Percentiles rank a stretch among this genome's conserved stretches.
phyloP scores from a whole-genome alignment of 2,888 invertebrate species.

The Nephrotoma flavescens region DNA sequence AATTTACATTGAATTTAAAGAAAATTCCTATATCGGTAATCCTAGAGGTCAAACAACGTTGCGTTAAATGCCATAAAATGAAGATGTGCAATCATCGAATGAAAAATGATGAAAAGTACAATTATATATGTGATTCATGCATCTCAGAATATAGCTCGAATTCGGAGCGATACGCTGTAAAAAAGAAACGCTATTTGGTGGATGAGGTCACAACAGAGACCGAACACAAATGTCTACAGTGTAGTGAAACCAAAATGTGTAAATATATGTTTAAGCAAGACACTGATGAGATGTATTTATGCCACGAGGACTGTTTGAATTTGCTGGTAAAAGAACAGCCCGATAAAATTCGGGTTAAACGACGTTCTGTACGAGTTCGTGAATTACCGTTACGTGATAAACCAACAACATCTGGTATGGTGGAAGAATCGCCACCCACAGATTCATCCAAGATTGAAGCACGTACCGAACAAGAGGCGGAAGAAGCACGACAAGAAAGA shows the following conservation, averaged over 20 bases:
- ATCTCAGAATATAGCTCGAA: slow-evolving; percentile 39
- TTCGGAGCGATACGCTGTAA: slow-evolving; percentile 38
- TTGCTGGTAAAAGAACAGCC: slow-evolving; percentile 32
- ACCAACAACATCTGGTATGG: slow-evolving; percentile 13
- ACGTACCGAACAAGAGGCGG: slow-evolving; percentile 41
- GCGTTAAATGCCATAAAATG: slow-evolving; percentile 21
- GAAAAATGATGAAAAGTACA: slow-evolving; percentile 33
- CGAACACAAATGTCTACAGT: slow-evolving; percentile 34
- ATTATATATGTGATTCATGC: slow-evolving; percentile 39
- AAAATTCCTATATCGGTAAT: slow-evolving; percentile 29
- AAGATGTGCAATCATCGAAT: slow-evolving; percentile 26
- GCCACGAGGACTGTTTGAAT: slow-evolving; percentile 42
- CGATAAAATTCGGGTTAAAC: slow-evolving; percentile 26
- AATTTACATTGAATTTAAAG: slow-evolving; percentile 17
- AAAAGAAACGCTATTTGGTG: slow-evolving; percentile 37
- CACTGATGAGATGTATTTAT: slow-evolving; percentile 36
- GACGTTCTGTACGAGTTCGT: slow-evolving; percentile 27
- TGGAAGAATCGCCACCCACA: slow-evolving; percentile 16
- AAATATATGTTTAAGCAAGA: slow-evolving; percentile 36
- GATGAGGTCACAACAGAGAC: slow-evolving; percentile 25
- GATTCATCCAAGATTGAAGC: slow-evolving; percentile 37
- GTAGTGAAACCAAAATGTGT: slow-evolving; percentile 35
- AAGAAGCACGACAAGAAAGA: slow-evolving; percentile 41
- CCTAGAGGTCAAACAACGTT: slow-evolving; percentile 20
- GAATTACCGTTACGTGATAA: slow-evolving; percentile 17